These are phyloP conservation scores for Paralinhomoeus sp. DNA, from an alignment of 2,888 invertebrate species.

Conservation along the genomic window DNA sequence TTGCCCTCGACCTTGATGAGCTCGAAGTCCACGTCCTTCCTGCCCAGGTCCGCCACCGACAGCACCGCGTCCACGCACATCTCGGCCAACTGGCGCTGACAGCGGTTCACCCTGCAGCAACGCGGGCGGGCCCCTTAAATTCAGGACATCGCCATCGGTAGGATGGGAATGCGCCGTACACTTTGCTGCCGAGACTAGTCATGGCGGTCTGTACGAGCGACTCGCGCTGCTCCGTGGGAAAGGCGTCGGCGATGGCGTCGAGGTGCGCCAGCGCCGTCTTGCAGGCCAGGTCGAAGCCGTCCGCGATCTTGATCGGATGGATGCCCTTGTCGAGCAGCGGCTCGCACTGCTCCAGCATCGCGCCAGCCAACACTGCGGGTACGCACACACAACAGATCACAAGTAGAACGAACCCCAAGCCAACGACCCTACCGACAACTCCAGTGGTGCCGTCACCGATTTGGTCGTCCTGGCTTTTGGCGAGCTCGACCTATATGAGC, in stretches of 20 bases:
- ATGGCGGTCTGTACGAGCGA: slow-evolving; percentile 78
- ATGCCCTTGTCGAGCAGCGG: slow-evolving; percentile 77
- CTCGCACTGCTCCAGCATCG: slow-evolving; percentile 81
- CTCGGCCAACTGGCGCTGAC: slow-evolving; percentile 88
- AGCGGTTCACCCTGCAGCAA: slow-evolving; percentile 55
- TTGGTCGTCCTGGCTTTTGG: slow-evolving; percentile 57
- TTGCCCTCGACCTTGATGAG: slow-evolving; percentile 94
- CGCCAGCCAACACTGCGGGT: slow-evolving; percentile 50
- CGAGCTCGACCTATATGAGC: too few species aligned
- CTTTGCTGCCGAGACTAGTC: slow-evolving; percentile 94
- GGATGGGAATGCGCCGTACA: slow-evolving; percentile 33
- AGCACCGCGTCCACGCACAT: slow-evolving; percentile 93
- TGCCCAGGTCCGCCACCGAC: slow-evolving; percentile 75
- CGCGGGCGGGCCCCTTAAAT: background rate
- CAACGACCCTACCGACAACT: slow-evolving; percentile 46
- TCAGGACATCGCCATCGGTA: background rate
- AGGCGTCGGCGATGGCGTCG: slow-evolving; percentile 63
- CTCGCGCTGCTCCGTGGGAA: slow-evolving; percentile 61
- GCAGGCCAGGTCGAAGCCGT: slow-evolving; percentile 91
- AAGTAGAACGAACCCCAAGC: slow-evolving; percentile 1
- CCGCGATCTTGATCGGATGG: slow-evolving; percentile 92
- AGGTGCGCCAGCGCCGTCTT: slow-evolving; percentile 42
- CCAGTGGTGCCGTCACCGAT: slow-evolving; percentile 98
- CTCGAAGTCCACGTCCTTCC: slow-evolving; percentile 92
- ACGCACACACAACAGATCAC: too few species aligned